Percentiles rank a stretch among this genome's conserved stretches.
phyloP scores from a whole-genome alignment of 2,797 vertebrate genomes.

The Hippocampus kuda region DNA sequence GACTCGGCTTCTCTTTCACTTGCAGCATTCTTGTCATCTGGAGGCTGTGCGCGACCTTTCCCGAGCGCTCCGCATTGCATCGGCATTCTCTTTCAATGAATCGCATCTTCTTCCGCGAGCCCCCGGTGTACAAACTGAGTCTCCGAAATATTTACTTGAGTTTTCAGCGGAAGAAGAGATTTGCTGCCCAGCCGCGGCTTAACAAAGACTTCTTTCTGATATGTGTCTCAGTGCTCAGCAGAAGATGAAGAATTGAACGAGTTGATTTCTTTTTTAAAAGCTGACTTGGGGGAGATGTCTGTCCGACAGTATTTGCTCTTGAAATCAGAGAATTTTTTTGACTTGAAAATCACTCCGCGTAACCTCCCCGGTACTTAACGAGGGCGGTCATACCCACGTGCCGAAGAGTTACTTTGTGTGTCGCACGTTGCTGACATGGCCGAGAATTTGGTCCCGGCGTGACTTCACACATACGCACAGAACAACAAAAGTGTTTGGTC shows the following conservation, averaged over 20 bases:
- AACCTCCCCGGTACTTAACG: constrained; percentile 12
- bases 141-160: not conserved
- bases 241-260: constrained; percentile 9
- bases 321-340: constrained; percentile 26
- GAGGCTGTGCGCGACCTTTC: constrained; percentile 48
- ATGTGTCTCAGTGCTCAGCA: constrained; percentile 22
- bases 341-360: constrained; percentile 11
- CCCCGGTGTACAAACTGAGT: not conserved
- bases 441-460: constrained; percentile 33
- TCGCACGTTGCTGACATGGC: constrained; percentile 14
- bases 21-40: constrained; percentile 57
- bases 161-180: constrained; percentile 22
- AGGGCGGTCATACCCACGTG: constrained; percentile 16
- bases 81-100: constrained; percentile 30
- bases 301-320: constrained; percentile 31
- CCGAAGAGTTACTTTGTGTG: constrained; percentile 1
- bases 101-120: constrained; percentile 28
- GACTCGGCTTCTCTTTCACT: constrained; percentile 62
- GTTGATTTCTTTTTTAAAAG: constrained; percentile 37
- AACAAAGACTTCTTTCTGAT: constrained; percentile 23
- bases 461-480: constrained; percentile 34
- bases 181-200: constrained; percentile 29
- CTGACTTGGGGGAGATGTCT: constrained; percentile 32
- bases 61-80: constrained; percentile 37
- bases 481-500: constrained; percentile 27